A percentile compares a stretch with the other conserved stretches of the same genome.
Conservation (phyloP, 2,113 vertebrate species). For the Circaetus cinerascens region DNA sequence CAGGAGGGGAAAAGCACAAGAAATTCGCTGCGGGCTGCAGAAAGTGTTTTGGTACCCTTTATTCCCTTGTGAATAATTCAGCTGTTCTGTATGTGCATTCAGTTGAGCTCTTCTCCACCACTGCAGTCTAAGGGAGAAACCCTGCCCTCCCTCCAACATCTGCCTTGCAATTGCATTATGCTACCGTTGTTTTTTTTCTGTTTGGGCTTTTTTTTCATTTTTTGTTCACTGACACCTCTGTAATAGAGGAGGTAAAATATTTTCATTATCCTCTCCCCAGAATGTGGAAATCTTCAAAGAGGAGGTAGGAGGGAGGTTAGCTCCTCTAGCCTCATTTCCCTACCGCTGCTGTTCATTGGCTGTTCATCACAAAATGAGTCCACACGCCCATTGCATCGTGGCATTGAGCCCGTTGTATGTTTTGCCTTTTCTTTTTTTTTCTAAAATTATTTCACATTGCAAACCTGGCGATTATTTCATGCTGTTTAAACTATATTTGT, state of each 20-base stretch:
- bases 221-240: slow-evolving; percentile 33
- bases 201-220: background rate
- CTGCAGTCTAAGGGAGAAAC: background rate
- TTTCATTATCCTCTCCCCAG: slow-evolving; percentile 76
- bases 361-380: slow-evolving; percentile 73
- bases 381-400: background rate
- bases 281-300: slow-evolving; percentile 74
- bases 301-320: slow-evolving; percentile 60
- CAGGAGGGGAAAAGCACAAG: background rate
- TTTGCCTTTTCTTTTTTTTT: slow-evolving; percentile 50
- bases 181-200: background rate
- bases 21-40: background rate
- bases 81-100: background rate
- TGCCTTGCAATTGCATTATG: background rate
- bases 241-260: slow-evolving; percentile 69
- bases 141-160: background rate
- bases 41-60: background rate
- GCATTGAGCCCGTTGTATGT: slow-evolving; percentile 26
- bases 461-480: slow-evolving; percentile 76
- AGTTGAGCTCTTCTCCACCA: background rate
- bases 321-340: slow-evolving; percentile 70
- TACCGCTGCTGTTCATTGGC: slow-evolving; percentile 61
- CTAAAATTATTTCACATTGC: slow-evolving; percentile 68
- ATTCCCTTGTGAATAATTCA: background rate
- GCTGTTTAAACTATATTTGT: slow-evolving; percentile 79